Evolutionary conservation across 2,888 invertebrate genomes (phyloP).

Genomic region (Drosophila algonquin): DNA sequence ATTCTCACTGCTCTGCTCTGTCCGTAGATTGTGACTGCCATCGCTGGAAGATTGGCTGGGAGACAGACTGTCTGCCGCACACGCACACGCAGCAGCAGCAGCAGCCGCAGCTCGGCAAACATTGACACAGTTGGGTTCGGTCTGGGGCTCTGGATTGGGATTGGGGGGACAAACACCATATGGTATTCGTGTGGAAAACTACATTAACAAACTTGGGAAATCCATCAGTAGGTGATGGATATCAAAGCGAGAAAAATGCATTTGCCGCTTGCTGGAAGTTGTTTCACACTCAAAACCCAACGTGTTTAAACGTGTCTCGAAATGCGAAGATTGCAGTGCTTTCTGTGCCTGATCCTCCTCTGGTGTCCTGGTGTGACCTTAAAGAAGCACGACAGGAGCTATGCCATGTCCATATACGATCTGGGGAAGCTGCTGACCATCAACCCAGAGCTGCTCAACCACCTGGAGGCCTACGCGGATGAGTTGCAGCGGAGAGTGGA

Average conservation of each 20-base stretch:
- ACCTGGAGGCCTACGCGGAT: conserved; percentile 3
- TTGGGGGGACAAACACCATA: conserved; percentile 3
- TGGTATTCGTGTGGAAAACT: background rate
- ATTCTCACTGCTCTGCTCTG: conserved; percentile 32
- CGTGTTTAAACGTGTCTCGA: no score
- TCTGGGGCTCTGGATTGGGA: background rate
- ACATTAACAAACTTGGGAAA: background rate
- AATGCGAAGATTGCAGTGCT: background rate
- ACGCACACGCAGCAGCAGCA: conserved; percentile 12
- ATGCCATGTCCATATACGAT: conserved; percentile 9
- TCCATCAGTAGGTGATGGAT: background rate
- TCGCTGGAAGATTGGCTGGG: background rate
- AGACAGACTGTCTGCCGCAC: background rate
- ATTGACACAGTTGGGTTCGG: conserved; percentile 55
- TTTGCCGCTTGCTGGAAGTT: background rate
- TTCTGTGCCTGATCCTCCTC: background rate
- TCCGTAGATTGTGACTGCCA: conserved; percentile 38
- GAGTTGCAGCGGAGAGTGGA: conserved; percentile 7
- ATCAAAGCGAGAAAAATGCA: background rate
- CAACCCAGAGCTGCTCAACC: background rate
- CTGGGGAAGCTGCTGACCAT: conserved; percentile 1
- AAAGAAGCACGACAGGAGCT: background rate
- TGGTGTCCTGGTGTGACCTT: background rate
- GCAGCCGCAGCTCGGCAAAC: conserved; percentile 28
- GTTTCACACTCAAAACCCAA: no score